Conservation (phyloP, 2,888 invertebrate species). For the Drosophila stalkeri region DNA sequence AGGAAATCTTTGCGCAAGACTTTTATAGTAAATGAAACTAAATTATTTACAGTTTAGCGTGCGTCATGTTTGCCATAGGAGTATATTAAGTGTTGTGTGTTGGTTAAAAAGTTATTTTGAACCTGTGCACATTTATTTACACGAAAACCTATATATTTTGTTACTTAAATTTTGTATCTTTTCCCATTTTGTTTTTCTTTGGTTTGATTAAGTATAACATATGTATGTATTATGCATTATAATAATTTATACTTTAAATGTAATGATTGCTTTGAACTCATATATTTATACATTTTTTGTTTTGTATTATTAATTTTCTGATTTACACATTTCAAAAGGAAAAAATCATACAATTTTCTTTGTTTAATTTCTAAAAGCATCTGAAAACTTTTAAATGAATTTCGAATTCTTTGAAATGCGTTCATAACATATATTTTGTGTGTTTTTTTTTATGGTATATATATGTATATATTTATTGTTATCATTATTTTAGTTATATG, state of each 20-base stretch:
- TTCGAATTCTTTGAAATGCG: slow-evolving; percentile 10
- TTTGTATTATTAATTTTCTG: slow-evolving; percentile 2
- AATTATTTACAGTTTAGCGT: slow-evolving; percentile 70
- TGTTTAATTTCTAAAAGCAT: neutral
- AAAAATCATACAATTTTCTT: slow-evolving; percentile 9
- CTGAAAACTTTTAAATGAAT: neutral
- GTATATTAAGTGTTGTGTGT: slow-evolving; percentile 37
- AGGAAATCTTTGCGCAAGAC: slow-evolving; percentile 13
- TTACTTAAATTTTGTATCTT: slow-evolving; percentile 6
- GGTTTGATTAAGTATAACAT: slow-evolving; percentile 43
- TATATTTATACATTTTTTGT: slow-evolving; percentile 48
- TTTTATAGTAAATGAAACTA: slow-evolving; percentile 63
- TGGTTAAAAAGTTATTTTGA: slow-evolving; percentile 37
- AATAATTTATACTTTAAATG: slow-evolving; percentile 60
- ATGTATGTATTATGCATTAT: slow-evolving; percentile 36
- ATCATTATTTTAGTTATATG: slow-evolving; percentile 14
- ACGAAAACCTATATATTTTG: slow-evolving; percentile 38
- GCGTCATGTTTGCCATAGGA: slow-evolving; percentile 48
- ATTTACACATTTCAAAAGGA: slow-evolving; percentile 28
- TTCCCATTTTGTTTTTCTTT: slow-evolving; percentile 28
- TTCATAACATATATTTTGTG: slow-evolving; percentile 12
- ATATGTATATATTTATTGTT: slow-evolving; percentile 9
- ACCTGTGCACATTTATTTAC: slow-evolving; percentile 35
- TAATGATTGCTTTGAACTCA: slow-evolving; percentile 79
- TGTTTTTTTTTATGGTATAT: slow-evolving; percentile 3